These are phyloP conservation scores for Cheilosia pagana DNA, from an alignment of 2,888 invertebrate species.

Conservation along the genomic window DNA sequence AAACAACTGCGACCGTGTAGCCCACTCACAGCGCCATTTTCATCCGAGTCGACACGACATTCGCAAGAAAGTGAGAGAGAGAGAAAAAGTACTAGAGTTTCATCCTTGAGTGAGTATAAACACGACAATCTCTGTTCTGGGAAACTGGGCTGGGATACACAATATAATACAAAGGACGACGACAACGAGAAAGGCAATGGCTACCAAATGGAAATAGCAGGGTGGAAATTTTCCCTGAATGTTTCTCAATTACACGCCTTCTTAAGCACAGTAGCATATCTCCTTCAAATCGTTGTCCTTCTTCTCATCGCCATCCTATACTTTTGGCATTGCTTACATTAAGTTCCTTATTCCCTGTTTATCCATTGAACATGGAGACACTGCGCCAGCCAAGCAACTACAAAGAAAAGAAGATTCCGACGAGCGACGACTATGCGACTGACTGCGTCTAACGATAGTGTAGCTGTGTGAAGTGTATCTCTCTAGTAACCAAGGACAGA, in stretches of 20 bases:
- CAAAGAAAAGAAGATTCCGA: slow-evolving; percentile 3
- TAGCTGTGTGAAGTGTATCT: slow-evolving; percentile 26
- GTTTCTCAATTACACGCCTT: slow-evolving; percentile 84
- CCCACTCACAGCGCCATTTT: slow-evolving; percentile 31
- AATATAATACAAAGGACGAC: slow-evolving; percentile 12
- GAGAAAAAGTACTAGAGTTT: slow-evolving; percentile 23
- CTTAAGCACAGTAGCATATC: slow-evolving; percentile 82
- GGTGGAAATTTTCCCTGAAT: slow-evolving; percentile 83
- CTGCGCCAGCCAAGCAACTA: slow-evolving; percentile 2
- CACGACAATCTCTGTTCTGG: slow-evolving; percentile 57
- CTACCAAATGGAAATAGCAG: slow-evolving; percentile 51
- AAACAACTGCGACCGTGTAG: slow-evolving; percentile 43
- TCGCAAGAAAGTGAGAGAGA: slow-evolving; percentile 11
- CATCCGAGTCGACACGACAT: slow-evolving; percentile 9
- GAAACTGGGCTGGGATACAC: slow-evolving; percentile 5
- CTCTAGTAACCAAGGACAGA: not conserved
- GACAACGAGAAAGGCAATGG: slow-evolving; percentile 35
- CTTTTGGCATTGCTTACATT: slow-evolving; percentile 48
- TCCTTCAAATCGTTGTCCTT: slow-evolving; percentile 54
- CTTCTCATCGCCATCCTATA: slow-evolving; percentile 10
- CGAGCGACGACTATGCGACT: not conserved
- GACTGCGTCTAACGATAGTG: slow-evolving; percentile 28
- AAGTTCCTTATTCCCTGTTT: slow-evolving; percentile 24
- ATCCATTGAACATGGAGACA: slow-evolving; percentile 27
- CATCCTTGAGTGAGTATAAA: slow-evolving; percentile 65